Conservation (phyloP, 2,888 invertebrate species). For the Entomobrya multifasciata region DNA sequence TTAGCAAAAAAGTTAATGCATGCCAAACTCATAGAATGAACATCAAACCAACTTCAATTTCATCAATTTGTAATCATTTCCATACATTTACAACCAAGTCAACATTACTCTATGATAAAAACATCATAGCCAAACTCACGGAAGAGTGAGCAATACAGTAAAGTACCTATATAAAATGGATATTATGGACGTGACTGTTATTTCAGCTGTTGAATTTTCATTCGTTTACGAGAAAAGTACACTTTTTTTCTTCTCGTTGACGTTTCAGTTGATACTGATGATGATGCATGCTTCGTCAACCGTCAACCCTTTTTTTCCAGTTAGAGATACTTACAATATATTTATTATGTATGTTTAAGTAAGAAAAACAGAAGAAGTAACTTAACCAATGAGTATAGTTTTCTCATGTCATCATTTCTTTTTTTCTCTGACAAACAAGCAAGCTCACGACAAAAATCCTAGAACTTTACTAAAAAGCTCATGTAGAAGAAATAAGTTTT, state of each 20-base stretch:
- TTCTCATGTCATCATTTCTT: constrained; percentile 21
- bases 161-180: constrained; percentile 18
- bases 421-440: constrained; percentile 49
- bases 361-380: neutral
- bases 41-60: too few relatives aligned
- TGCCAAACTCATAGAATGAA: too few relatives aligned
- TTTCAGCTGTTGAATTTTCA: constrained; percentile 75
- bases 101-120: too few relatives aligned
- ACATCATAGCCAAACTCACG: constrained; percentile 26
- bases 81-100: too few relatives aligned
- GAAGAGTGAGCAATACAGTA: constrained; percentile 42
- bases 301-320: constrained; percentile 49
- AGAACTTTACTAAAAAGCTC: constrained; percentile 20
- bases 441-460: constrained; percentile 12
- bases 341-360: neutral
- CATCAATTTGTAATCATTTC: too few relatives aligned
- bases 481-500: constrained; percentile 43
- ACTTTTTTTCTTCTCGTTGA: constrained; percentile 41
- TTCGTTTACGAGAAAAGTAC: constrained; percentile 34
- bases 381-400: constrained; percentile 4
- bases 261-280: constrained; percentile 29
- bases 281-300: constrained; percentile 60
- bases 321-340: neutral
- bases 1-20: too few relatives aligned
- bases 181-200: constrained; percentile 66